Evolutionary conservation across 2,113 vertebrate species (phyloP), one percentile per base, ranked within the genome.

Genomic region (Pomatostomus ruficeps): DNA sequence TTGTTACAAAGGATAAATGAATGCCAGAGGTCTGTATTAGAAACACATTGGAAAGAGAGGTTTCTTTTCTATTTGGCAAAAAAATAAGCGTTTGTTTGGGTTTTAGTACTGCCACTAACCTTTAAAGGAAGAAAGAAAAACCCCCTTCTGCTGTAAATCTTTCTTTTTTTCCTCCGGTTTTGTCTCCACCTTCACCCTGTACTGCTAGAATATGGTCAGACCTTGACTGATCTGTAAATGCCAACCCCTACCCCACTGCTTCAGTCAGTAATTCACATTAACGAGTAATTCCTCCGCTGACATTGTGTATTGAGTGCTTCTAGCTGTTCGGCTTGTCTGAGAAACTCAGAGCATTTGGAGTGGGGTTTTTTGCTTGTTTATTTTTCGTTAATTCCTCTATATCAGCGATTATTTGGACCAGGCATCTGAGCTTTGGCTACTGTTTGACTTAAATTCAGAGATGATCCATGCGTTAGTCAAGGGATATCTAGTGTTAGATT

Each of bases 21-120:
- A 75, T 95, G 70, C 91, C 96, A 97, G 93, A 95, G 61, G 13
- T 91, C 62, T 95, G 42, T 96, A 94, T 97, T 97, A 92, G 84
- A 96, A 97, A 95, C 96, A 97, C 61, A 91, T 91, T 95, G 91
- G 71, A 82, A 91, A 76, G 45, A 61, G 57, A n/a, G 26, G 7
- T 72, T 87, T 95, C 55, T 91, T 91, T 89, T 94, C 79, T 83
- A 5, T 78, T 94, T 82, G 82, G 77, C 58, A 65, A 74, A 89
- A 88, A 83, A 86, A 42, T 12, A 59, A 57, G 28, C 24, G 2
- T 91, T 96, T 95, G 80, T 95, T 95, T 96, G 86, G 85, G 67
- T 82, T 91, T 92, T 83, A 82, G 38, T 80, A 48, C 78, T 83
- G 35, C 49, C 52, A 70, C 52, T 85, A 83, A 75, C 36, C 58